phyloP scores from a whole-genome alignment of 2,888 invertebrate genomes.

The Meandrusa payeni region DNA sequence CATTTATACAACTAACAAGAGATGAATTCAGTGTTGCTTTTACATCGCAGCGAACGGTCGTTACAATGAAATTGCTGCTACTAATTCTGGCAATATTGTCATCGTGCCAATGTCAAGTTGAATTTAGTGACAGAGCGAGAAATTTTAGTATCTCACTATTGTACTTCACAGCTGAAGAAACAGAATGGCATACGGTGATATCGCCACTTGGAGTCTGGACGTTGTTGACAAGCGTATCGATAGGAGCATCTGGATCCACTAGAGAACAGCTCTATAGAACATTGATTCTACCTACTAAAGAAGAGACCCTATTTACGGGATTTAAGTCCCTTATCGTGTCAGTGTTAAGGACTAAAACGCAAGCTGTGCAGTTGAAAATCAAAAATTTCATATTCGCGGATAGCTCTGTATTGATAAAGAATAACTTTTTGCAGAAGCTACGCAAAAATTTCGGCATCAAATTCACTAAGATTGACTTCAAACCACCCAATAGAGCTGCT shows the following conservation, averaged over 20 bases:
- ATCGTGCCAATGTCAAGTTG: constrained; percentile 48
- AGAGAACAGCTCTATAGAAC: constrained; percentile 47
- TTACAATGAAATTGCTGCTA: constrained; percentile 2
- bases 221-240: constrained; percentile 56
- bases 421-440: constrained; percentile 37
- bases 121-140: constrained; percentile 56
- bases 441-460: constrained; percentile 53
- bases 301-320: constrained; percentile 39
- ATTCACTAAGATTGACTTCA: constrained; percentile 50
- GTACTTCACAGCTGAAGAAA: constrained; percentile 53
- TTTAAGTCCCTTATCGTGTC: constrained; percentile 43
- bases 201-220: constrained; percentile 71
- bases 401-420: constrained; percentile 42
- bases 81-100: constrained; percentile 16
- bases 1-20: too few species aligned
- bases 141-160: constrained; percentile 60
- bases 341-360: constrained; percentile 44
- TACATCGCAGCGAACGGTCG: not conserved
- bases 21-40: not conserved
- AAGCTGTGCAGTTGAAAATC: constrained; percentile 50
- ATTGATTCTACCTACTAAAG: constrained; percentile 52
- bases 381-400: constrained; percentile 62
- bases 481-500: constrained; percentile 45
- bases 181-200: constrained; percentile 57
- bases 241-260: constrained; percentile 54